Conservation (phyloP, 2,113 vertebrate species). For the Chloropsis cyanopogon region DNA sequence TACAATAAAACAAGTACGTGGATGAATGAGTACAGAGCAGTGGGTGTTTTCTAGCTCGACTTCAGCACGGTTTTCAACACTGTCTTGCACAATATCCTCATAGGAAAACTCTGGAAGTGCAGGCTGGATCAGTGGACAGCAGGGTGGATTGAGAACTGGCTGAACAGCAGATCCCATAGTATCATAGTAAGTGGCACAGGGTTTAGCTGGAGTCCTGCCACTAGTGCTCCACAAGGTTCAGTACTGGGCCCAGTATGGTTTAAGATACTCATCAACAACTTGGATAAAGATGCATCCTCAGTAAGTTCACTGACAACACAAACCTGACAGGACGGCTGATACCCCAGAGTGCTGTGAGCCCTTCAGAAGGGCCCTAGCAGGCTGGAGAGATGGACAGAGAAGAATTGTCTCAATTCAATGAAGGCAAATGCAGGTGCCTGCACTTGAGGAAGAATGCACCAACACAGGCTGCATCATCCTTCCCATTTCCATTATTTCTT, state of each 20-base stretch:
- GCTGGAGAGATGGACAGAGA: background rate
- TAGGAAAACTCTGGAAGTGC: fast-evolving
- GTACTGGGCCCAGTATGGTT: background rate
- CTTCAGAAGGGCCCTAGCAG: background rate
- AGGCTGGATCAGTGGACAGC: background rate
- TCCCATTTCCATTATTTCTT: background rate
- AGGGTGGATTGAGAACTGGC: background rate
- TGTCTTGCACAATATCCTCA: background rate
- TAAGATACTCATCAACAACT: background rate
- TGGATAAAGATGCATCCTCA: background rate
- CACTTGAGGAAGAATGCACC: background rate
- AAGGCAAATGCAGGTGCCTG: background rate
- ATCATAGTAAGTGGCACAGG: background rate
- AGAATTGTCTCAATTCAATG: background rate
- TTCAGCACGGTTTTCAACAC: background rate
- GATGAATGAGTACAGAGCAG: background rate
- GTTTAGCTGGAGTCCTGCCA: background rate
- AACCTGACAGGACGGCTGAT: background rate
- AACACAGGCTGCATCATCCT: background rate
- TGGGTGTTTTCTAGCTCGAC: background rate
- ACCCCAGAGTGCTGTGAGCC: background rate
- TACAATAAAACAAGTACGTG: background rate
- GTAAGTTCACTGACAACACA: background rate
- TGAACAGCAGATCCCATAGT: background rate
- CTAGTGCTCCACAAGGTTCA: background rate